Base-by-base conservation (phyloP, 2,797 vertebrate genomes). In the Neopelma chrysocephalum region DNA sequence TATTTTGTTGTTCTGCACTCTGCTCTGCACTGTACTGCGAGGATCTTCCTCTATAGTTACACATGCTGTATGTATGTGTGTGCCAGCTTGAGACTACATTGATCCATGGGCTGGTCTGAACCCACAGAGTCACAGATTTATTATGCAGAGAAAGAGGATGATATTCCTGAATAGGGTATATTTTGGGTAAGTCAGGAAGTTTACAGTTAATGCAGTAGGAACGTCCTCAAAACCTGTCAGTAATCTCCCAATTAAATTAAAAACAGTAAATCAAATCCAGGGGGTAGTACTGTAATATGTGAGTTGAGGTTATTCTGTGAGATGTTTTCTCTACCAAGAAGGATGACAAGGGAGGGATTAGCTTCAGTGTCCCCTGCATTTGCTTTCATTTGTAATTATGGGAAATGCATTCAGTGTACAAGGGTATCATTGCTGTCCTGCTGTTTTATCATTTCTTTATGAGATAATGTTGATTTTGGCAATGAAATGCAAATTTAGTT, bases 401-500 rank as follows among this genome's bases (percentile, higher is more conserved):
- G 85, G 73, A 94, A 94, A 80, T 31, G 70, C 85, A 84, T 94
- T 96, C 89, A 88, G n/a, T 93, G 89, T 94, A 77, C 91, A 57
- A 76, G 80, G 85, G 82, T 93, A 90, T 95, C 91, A 88, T 94
- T 94, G 89, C 86, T 94, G 87, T 83, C 95, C 96, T 94, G 94
- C 94, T 96, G 96, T 90, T 96, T 94, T 95, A 94, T 94, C 89
- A 95, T 96, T 96, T 94, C 94, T 95, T 96, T 96, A 96, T 94
- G 90, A 94, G 87, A 92, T 92, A 93, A 90, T 84, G 93, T 93
- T 94, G 94, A 94, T 96, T 94, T 96, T 38, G 2, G 64, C 94
- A 93, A 93, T 94, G 89, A 96, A 96, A 94, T 96, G 95, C 82
- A 96, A 90, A 96, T 95, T 86, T 91, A 88, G 82, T 90, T 96